phyloP scores from a whole-genome alignment of 2,113 vertebrate species.

The Marcusenius ussheri region DNA sequence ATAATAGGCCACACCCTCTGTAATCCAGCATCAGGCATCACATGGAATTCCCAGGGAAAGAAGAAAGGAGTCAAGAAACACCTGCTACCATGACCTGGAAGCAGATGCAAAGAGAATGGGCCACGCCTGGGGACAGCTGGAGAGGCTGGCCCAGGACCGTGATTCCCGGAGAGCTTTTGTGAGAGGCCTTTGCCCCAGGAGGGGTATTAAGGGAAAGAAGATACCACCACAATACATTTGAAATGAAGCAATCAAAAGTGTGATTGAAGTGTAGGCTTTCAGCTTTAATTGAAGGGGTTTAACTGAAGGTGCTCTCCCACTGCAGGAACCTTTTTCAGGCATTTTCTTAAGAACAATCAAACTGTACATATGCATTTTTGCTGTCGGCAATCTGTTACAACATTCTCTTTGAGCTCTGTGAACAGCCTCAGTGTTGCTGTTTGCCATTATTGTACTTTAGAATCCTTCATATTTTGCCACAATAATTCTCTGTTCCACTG shows the following conservation, averaged over 20 bases:
- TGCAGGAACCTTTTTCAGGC: background rate
- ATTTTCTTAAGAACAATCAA: background rate
- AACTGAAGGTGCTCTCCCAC: background rate
- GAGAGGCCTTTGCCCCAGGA: background rate
- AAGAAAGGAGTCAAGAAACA: too few relatives aligned
- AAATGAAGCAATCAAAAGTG: background rate
- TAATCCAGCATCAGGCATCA: background rate
- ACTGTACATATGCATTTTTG: background rate
- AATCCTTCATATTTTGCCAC: background rate
- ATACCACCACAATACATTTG: background rate
- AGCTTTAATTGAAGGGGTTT: background rate
- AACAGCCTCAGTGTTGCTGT: background rate
- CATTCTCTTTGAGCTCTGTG: background rate
- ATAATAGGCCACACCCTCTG: background rate
- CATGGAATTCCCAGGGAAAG: too few relatives aligned
- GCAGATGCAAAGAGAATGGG: background rate
- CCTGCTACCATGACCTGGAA: background rate
- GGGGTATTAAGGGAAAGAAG: background rate
- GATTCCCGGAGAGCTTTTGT: background rate
- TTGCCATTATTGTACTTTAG: background rate
- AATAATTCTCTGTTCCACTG: background rate
- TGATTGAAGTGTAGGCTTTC: background rate
- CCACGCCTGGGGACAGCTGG: background rate
- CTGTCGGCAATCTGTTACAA: background rate
- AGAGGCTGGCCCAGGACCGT: background rate